phyloP scores from a whole-genome alignment of 2,888 invertebrate genomes.

The Abrostola tripartita region DNA sequence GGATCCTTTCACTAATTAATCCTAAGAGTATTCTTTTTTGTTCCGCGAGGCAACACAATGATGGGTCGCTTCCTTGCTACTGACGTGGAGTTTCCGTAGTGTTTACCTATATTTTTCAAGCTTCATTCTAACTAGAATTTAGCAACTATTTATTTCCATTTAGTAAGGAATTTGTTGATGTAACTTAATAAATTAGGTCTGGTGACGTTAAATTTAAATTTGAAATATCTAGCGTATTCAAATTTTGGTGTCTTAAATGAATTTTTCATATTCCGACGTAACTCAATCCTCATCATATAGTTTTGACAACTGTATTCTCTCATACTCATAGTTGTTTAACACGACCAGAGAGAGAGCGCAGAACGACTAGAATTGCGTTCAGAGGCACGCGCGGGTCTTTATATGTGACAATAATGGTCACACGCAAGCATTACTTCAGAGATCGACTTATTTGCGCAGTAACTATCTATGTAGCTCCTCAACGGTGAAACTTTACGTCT shows the following conservation, averaged over 20 bases:
- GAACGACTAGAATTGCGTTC: neutral
- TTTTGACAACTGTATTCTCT: no score
- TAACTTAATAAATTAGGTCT: conserved; percentile 23
- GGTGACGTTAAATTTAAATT: conserved; percentile 6
- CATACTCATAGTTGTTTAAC: neutral
- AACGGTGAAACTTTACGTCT: no score
- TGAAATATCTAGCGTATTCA: neutral
- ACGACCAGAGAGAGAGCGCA: neutral
- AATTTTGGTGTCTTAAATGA: neutral
- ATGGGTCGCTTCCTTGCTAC: conserved; percentile 35
- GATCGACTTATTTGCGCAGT: no score
- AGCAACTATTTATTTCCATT: conserved; percentile 36
- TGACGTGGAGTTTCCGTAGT: conserved; percentile 35
- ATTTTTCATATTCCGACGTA: no score
- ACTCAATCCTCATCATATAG: no score
- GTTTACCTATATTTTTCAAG: conserved; percentile 39
- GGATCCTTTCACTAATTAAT: conserved; percentile 40
- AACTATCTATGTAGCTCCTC: no score
- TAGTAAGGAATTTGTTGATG: conserved; percentile 31
- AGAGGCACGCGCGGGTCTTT: neutral
- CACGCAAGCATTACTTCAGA: no score
- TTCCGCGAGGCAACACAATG: conserved; percentile 18
- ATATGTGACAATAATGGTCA: no score
- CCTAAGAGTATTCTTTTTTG: conserved; percentile 41
- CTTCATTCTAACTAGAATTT: conserved; percentile 25